A percentile compares a stretch with the other conserved stretches of the same genome.
phyloP scores from a whole-genome alignment of 92 coral and sea anemone genomes.

The Micromussa lordhowensis region DNA sequence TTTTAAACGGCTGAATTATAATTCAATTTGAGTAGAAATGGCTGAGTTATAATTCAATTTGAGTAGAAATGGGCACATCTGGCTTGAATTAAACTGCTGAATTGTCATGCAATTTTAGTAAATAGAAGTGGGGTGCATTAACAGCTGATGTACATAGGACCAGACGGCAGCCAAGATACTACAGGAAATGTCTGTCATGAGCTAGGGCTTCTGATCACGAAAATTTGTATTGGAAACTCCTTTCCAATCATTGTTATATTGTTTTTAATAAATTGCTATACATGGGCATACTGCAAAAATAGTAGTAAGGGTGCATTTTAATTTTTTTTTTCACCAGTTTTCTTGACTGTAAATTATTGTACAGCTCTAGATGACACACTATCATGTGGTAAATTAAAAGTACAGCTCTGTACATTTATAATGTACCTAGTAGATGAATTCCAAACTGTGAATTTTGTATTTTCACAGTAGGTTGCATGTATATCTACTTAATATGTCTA shows the following conservation, averaged over 20 bases:
- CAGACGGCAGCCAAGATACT: background rate
- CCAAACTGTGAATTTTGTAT: background rate
- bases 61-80: background rate
- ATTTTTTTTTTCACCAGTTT: no score
- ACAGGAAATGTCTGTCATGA: background rate
- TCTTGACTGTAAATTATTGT: no score
- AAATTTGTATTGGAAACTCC: no score
- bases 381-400: no score
- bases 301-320: background rate
- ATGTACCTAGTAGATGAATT: background rate
- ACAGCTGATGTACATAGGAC: background rate
- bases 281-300: background rate
- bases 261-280: no score
- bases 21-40: background rate
- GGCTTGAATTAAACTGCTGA: background rate
- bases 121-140: background rate
- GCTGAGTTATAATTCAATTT: background rate
- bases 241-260: no score
- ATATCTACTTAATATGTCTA: no score
- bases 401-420: background rate
- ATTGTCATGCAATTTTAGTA: background rate
- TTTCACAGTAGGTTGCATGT: background rate
- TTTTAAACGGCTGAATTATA: no score
- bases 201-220: no score
- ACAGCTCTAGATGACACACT: no score